These are phyloP conservation scores for Oophaga sylvatica DNA, from an alignment of 2,797 vertebrate species.

Conservation along the genomic window DNA sequence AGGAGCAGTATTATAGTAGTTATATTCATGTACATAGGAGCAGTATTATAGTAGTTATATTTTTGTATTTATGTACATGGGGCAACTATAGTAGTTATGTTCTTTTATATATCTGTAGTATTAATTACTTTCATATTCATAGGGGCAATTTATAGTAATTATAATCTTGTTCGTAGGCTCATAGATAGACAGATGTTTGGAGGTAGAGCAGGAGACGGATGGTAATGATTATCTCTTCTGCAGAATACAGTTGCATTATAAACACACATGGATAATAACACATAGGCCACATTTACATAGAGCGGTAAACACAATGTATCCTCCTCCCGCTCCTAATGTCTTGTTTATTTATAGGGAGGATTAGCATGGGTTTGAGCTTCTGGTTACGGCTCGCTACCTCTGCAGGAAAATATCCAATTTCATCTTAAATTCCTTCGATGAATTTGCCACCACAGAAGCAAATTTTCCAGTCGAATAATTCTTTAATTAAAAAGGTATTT, in stretches of 20 bases:
- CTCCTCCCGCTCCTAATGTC: conserved; percentile 34
- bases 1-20: background rate
- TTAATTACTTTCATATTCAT: background rate
- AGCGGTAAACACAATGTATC: background rate
- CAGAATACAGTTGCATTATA: background rate
- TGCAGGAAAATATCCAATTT: conserved; percentile 43
- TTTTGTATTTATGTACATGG: background rate
- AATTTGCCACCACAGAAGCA: conserved; percentile 39
- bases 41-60: conserved; percentile 5
- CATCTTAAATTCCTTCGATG: conserved; percentile 45
- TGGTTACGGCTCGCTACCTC: conserved; percentile 1
- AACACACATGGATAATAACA: conserved; percentile 7
- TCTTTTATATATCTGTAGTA: background rate
- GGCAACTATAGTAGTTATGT: background rate
- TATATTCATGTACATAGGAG: background rate
- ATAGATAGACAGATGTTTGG: background rate
- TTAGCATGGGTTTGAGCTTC: conserved; percentile 19
- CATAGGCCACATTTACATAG: conserved; percentile 32
- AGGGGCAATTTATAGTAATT: background rate
- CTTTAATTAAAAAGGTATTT: conserved; percentile 56
- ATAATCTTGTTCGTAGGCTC: background rate
- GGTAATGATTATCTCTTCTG: background rate
- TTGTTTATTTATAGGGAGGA: conserved; percentile 51
- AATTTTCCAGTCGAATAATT: conserved; percentile 47
- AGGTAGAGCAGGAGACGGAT: background rate